phyloP scores from a whole-genome alignment of 2,888 invertebrate genomes.

The Hyppa rectilinea region DNA sequence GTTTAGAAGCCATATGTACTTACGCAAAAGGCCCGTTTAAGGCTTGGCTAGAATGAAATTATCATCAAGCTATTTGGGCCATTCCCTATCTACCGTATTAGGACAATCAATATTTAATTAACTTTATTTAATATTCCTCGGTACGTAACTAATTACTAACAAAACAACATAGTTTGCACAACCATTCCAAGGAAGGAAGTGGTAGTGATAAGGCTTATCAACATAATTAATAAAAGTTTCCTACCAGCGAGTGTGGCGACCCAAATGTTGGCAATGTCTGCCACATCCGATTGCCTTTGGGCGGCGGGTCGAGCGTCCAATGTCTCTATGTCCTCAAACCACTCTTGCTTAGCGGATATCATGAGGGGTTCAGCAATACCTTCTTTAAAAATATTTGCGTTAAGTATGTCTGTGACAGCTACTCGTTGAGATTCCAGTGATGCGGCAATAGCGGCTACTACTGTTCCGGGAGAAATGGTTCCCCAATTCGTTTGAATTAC shows the following conservation, averaged over 20 bases:
- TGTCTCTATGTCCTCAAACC: constrained; percentile 81
- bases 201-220: constrained; percentile 23
- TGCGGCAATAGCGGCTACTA: constrained; percentile 91
- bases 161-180: constrained; percentile 1
- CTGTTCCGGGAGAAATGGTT: constrained; percentile 90
- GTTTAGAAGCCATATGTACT: neutral
- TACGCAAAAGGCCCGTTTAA: neutral
- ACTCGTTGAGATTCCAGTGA: constrained; percentile 91
- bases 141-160: constrained; percentile 18
- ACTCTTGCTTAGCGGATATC: constrained; percentile 81
- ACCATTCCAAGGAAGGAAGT: constrained; percentile 28
- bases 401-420: constrained; percentile 85
- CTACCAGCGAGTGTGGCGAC: constrained; percentile 59
- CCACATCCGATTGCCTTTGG: constrained; percentile 67
- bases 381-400: constrained; percentile 82
- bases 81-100: neutral
- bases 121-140: neutral
- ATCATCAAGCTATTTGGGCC: neutral
- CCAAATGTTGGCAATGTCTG: constrained; percentile 86
- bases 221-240: constrained; percentile 9
- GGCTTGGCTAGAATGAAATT: neutral
- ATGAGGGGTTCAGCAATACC: constrained; percentile 83
- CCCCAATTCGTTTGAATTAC: constrained; percentile 92
- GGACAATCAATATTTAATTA: neutral
- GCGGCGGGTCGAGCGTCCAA: constrained; percentile 65